phyloP scores from a whole-genome alignment of 1,140 invertebrate species.

The Bombus fervidus region DNA sequence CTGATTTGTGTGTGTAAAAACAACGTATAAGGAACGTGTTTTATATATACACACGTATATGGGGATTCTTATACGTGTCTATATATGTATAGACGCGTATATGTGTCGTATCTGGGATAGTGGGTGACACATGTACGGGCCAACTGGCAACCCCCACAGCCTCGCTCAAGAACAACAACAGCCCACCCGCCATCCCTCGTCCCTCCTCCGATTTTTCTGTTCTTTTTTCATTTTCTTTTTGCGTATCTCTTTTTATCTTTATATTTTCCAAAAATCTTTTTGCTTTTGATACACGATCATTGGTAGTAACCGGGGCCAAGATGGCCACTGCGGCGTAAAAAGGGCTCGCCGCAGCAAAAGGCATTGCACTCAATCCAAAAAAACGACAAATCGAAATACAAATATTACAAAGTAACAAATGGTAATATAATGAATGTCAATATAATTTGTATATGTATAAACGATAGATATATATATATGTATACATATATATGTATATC shows the following conservation, averaged over 20 bases:
- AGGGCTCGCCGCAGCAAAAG: slow-evolving; percentile 66
- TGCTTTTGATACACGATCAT: slow-evolving; percentile 19
- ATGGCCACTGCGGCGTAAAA: slow-evolving; percentile 64
- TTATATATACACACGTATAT: slow-evolving; percentile 47
- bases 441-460: slow-evolving; percentile 58
- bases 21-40: slow-evolving; percentile 22
- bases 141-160: slow-evolving; percentile 59
- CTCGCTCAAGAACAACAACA: slow-evolving; percentile 56
- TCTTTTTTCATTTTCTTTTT: neutral
- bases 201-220: slow-evolving; percentile 53
- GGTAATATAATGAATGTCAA: slow-evolving; percentile 68
- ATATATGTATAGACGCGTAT: slow-evolving; percentile 50
- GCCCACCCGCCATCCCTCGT: slow-evolving; percentile 43
- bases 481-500: slow-evolving; percentile 36
- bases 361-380: slow-evolving; percentile 72
- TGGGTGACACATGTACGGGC: slow-evolving; percentile 57
- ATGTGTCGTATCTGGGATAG: slow-evolving; percentile 33
- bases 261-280: neutral
- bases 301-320: slow-evolving; percentile 19
- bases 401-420: slow-evolving; percentile 68
- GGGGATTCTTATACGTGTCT: slow-evolving; percentile 36
- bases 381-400: slow-evolving; percentile 73
- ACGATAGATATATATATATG: slow-evolving; percentile 57
- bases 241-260: neutral
- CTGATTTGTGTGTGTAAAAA: slow-evolving; percentile 52